phyloP scores from a whole-genome alignment of 2,888 invertebrate genomes.

The Didymodactylos carnosus region DNA sequence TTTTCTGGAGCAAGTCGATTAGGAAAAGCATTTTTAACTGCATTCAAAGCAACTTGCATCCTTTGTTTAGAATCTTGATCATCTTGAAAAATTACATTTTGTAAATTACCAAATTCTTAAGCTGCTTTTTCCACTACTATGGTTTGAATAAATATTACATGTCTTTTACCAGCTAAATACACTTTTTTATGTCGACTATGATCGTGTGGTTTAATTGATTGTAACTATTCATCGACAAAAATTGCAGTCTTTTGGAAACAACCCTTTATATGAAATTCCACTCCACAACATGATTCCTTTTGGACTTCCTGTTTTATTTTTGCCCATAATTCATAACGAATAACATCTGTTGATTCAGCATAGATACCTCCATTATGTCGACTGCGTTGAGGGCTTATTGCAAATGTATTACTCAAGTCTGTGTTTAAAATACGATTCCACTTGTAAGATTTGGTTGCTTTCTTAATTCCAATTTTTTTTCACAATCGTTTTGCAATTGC shows the following conservation, averaged over 20 bases:
- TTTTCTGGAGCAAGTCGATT: no score
- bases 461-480: background rate
- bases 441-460: background rate
- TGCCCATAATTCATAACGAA: background rate
- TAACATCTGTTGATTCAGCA: background rate
- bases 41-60: background rate
- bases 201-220: background rate
- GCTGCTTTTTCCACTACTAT: background rate
- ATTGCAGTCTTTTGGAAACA: background rate
- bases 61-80: background rate
- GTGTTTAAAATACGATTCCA: background rate
- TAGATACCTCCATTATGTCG: background rate
- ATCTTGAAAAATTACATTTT: background rate
- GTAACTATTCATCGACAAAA: background rate
- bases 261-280: background rate
- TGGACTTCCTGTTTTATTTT: background rate
- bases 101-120: background rate
- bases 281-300: background rate
- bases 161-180: background rate
- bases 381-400: background rate
- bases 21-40: background rate
- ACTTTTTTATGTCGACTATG: background rate
- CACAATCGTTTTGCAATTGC: background rate
- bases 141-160: background rate
- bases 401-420: background rate